phyloP scores from a whole-genome alignment of 2,113 vertebrate species.

The Hydropotes inermis region DNA sequence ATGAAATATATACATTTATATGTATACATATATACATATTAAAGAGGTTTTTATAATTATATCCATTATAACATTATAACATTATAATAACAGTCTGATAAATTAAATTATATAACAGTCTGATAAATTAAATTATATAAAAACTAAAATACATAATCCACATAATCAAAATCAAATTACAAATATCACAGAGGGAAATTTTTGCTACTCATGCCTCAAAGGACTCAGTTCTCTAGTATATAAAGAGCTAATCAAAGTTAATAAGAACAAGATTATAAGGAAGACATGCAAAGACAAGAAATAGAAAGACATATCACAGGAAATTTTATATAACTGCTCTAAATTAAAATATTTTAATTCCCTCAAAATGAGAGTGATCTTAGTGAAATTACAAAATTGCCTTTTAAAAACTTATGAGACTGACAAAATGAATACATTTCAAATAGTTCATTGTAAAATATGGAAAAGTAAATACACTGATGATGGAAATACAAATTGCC shows the following conservation, averaged over 20 bases:
- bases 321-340: background rate
- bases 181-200: background rate
- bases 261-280: background rate
- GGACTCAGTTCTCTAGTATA: background rate
- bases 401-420: background rate
- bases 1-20: background rate
- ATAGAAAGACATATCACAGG: background rate
- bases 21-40: background rate
- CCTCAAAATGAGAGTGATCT: background rate
- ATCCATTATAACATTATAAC: no score
- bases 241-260: background rate
- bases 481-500: background rate
- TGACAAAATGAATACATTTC: background rate
- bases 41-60: background rate
- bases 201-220: background rate
- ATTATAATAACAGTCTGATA: background rate
- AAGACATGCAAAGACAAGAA: background rate
- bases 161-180: background rate
- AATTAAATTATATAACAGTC: background rate
- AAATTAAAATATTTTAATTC: background rate
- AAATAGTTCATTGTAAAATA: background rate
- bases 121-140: background rate
- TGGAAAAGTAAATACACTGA: background rate
- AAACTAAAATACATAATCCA: background rate
- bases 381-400: background rate